Conservation (phyloP, 2,797 vertebrate species). For the Ctenopoma kingsleyae region DNA sequence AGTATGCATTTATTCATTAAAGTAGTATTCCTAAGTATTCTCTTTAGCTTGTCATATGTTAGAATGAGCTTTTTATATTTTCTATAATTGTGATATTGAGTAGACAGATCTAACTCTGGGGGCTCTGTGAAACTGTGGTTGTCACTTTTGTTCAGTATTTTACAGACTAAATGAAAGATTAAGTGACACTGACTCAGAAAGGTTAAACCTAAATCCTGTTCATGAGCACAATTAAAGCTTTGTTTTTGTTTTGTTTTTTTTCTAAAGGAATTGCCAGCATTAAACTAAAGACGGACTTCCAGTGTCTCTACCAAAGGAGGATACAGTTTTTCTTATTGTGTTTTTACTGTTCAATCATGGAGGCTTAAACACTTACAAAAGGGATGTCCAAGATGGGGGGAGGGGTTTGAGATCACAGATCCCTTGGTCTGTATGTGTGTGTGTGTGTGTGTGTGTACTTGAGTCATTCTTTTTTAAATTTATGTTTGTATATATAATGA, state of each 20-base stretch:
- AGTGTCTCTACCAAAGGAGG: slow-evolving; percentile 14
- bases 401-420: slow-evolving; percentile 87
- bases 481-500: slow-evolving; percentile 31
- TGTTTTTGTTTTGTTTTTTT: not conserved
- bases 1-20: not conserved
- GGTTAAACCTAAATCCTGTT: not conserved
- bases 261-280: slow-evolving; percentile 45
- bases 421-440: slow-evolving; percentile 59
- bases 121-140: not conserved
- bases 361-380: slow-evolving; percentile 83
- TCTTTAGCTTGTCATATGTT: not conserved
- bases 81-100: not conserved
- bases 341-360: slow-evolving; percentile 82
- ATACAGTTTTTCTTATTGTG: slow-evolving; percentile 49
- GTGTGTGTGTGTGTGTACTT: slow-evolving; percentile 8
- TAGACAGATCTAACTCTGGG: not conserved
- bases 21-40: not conserved
- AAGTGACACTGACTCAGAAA: no score
- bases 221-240: not conserved
- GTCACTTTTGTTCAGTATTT: no score
- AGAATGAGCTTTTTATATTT: not conserved
- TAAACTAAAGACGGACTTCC: not conserved
- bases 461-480: slow-evolving; percentile 27
- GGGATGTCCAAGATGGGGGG: slow-evolving; percentile 89
- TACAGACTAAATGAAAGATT: no score